Evolutionary conservation across 2,888 invertebrate species (phyloP).

Genomic region (Andricus curvator): DNA sequence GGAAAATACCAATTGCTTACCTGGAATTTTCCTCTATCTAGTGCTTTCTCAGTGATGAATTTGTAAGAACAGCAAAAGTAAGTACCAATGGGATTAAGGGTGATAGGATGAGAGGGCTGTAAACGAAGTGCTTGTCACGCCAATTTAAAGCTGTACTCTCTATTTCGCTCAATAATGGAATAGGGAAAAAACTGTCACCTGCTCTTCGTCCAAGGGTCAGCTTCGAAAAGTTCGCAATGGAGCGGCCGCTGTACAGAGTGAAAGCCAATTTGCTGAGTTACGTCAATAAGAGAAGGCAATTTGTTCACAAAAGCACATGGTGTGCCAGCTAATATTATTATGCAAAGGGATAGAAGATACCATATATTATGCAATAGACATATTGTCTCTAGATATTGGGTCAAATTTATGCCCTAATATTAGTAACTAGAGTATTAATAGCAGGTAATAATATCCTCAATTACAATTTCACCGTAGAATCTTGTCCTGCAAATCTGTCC

Average conservation of each 20-base stretch:
- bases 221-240: slow-evolving; percentile 45
- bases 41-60: not conserved
- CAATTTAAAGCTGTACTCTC: not conserved
- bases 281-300: slow-evolving; percentile 51
- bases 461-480: slow-evolving; percentile 26
- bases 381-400: not conserved
- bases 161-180: not conserved
- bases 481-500: not conserved
- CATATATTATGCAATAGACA: not conserved
- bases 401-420: not conserved
- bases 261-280: slow-evolving; percentile 49
- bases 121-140: not conserved
- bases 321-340: slow-evolving; percentile 34
- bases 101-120: not conserved
- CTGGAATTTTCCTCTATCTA: not conserved
- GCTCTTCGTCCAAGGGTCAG: slow-evolving; percentile 19
- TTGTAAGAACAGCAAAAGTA: slow-evolving; percentile 21
- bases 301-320: slow-evolving; percentile 47
- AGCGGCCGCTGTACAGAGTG: slow-evolving; percentile 38
- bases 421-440: not conserved
- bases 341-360: slow-evolving; percentile 28
- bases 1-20: not conserved
- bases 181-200: not conserved
- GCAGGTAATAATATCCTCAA: slow-evolving; percentile 41
- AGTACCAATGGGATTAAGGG: slow-evolving; percentile 45